Base-by-base conservation (phyloP, 1,140 invertebrate genomes). In the Rhizoglyphus robini region DNA sequence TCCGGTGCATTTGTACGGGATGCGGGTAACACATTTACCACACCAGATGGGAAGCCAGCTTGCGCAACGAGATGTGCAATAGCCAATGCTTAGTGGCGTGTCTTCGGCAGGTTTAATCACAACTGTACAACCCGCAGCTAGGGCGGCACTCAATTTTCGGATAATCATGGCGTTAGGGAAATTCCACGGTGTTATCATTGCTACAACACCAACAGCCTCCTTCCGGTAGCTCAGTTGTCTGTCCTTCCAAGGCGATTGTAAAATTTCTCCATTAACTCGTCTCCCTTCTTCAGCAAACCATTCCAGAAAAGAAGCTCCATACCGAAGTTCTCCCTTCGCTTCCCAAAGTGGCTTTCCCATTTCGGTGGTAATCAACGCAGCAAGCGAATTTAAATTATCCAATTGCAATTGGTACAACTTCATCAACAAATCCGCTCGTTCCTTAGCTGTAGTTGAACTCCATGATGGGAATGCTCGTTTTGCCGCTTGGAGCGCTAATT, bases 111-210 rank as follows among this genome's bases (percentile, higher is more conserved):
- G n/a, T n/a, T n/a, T n/a, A n/a, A n/a, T n/a, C n/a, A n/a, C n/a
- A n/a, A n/a, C n/a, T n/a, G n/a, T n/a, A n/a, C n/a, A n/a, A n/a
- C n/a, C n/a, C n/a, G n/a, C n/a, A n/a, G n/a, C n/a, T n/a, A n/a
- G n/a, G 32, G 95, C 90, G 23, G 96, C 91, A 32, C 83, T 88
- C 54, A 76, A 89, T 79, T 99, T 99, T 57, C 96, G 79, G 0
- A 93, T 92, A 36, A 99, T 92, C 96, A 99, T 99, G 0, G 95
- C 95, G 76, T 86, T 84, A 1, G 96, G 96, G 77, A 99, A 99
- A 75, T 99, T 99, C 96, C 96, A 99, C 72, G 96, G 96, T 23
- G 95, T 98, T 27, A 99, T 96, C 63, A 98, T 79, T 41, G 86
- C 94, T 20, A 88, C 88, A 23, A 97, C 93, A 49, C 96, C 96